phyloP scores from a whole-genome alignment of 2,888 invertebrate genomes.

The Melanchra persicariae region DNA sequence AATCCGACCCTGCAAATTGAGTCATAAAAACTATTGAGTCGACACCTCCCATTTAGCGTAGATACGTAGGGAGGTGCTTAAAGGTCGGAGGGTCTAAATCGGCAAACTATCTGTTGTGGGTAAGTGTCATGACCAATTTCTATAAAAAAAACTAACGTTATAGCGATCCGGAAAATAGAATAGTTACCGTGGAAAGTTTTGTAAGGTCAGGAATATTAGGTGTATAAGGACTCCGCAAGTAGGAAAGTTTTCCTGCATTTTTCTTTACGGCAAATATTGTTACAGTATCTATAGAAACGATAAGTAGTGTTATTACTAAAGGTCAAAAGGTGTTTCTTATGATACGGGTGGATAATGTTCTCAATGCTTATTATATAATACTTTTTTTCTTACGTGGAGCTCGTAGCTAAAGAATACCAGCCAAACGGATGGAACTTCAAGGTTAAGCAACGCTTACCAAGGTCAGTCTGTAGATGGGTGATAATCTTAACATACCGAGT shows the following conservation, averaged over 20 bases:
- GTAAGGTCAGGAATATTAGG: constrained; percentile 16
- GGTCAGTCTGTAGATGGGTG: too few species aligned
- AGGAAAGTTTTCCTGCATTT: background rate
- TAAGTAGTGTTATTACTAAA: background rate
- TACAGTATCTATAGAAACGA: background rate
- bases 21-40: constrained; percentile 47
- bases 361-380: too few species aligned
- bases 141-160: constrained; percentile 37
- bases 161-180: constrained; percentile 21
- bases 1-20: constrained; percentile 36
- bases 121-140: constrained; percentile 31
- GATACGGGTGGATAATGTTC: background rate
- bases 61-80: background rate
- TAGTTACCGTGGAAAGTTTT: constrained; percentile 6
- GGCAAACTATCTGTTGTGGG: constrained; percentile 25
- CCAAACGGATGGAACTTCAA: too few species aligned
- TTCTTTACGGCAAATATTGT: background rate
- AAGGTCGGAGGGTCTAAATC: constrained; percentile 6
- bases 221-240: background rate
- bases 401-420: too few species aligned
- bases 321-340: background rate
- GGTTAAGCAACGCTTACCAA: too few species aligned
- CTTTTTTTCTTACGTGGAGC: too few species aligned
- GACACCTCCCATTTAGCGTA: constrained; percentile 35
- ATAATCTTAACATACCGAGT: too few species aligned